Evolutionary conservation across 2,113 vertebrate species (phyloP).

Genomic region (Siphamia tubifer): DNA sequence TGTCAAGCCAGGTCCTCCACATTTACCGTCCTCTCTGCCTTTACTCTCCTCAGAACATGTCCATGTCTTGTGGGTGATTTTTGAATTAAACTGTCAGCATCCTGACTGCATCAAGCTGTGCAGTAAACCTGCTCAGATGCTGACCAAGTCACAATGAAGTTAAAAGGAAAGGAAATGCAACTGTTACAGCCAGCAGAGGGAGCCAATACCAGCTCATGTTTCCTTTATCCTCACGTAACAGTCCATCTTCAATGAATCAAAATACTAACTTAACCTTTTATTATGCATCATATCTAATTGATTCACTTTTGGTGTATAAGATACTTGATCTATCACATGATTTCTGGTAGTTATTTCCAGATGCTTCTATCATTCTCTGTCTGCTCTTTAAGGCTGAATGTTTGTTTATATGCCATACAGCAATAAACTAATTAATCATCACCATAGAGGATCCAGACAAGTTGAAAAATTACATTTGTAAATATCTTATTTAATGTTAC

Average conservation of each 20-base stretch:
- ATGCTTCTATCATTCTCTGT: too few relatives aligned
- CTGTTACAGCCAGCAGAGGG: conserved; percentile 58
- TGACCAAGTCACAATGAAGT: conserved; percentile 13
- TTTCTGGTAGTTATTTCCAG: too few relatives aligned
- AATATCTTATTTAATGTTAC: background rate
- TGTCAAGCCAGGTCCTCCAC: conserved; percentile 4
- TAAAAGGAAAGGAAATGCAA: conserved; percentile 4
- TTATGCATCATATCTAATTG: background rate
- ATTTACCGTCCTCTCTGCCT: background rate
- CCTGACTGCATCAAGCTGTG: background rate
- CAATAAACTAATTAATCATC: too few relatives aligned
- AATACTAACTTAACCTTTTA: background rate
- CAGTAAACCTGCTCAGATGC: conserved; percentile 31
- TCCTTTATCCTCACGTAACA: background rate
- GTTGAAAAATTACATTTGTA: background rate
- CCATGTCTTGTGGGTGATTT: conserved; percentile 6
- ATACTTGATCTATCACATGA: background rate
- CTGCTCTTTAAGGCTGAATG: too few relatives aligned
- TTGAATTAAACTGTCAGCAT: conserved; percentile 19
- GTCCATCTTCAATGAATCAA: conserved; percentile 9
- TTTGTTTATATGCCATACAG: too few relatives aligned
- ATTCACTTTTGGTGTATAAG: background rate
- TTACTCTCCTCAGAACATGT: background rate
- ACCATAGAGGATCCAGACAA: background rate
- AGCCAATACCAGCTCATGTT: conserved; percentile 21